These are phyloP conservation scores for Coecobrya sp. DNA, from an alignment of 2,888 invertebrate species.

Conservation along the genomic window DNA sequence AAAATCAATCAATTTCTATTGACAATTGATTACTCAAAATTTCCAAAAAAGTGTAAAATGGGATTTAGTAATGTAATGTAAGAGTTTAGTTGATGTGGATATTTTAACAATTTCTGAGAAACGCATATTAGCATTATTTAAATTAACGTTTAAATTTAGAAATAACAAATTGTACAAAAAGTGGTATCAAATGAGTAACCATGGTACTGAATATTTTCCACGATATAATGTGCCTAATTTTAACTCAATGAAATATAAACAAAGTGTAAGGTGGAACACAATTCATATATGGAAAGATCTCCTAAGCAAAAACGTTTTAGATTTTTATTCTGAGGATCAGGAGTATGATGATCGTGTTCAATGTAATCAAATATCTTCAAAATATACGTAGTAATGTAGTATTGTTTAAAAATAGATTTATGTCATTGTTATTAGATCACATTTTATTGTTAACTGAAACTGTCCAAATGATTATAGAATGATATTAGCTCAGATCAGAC, in stretches of 20 bases:
- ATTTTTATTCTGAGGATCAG: too few relatives aligned
- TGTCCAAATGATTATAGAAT: too few relatives aligned
- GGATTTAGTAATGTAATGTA: background rate
- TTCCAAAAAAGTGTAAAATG: background rate
- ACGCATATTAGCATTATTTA: background rate
- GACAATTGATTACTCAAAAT: background rate
- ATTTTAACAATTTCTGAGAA: background rate
- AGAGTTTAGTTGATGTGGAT: constrained; percentile 1
- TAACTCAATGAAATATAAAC: background rate
- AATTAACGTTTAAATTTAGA: background rate
- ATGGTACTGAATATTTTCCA: background rate
- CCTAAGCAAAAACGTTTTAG: too few relatives aligned
- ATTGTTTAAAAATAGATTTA: too few relatives aligned
- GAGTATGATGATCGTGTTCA: too few relatives aligned
- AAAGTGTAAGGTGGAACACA: too few relatives aligned
- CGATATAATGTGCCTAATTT: background rate
- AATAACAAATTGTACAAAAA: background rate
- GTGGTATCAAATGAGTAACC: background rate
- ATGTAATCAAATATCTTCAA: too few relatives aligned
- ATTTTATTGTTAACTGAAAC: too few relatives aligned
- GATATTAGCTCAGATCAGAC: too few relatives aligned
- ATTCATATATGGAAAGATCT: too few relatives aligned
- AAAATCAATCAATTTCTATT: constrained; percentile 33
- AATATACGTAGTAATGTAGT: too few relatives aligned
- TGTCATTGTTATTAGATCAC: too few relatives aligned